Conservation (phyloP, 2,113 vertebrate genomes). For the Drymodes brunneopygia region DNA sequence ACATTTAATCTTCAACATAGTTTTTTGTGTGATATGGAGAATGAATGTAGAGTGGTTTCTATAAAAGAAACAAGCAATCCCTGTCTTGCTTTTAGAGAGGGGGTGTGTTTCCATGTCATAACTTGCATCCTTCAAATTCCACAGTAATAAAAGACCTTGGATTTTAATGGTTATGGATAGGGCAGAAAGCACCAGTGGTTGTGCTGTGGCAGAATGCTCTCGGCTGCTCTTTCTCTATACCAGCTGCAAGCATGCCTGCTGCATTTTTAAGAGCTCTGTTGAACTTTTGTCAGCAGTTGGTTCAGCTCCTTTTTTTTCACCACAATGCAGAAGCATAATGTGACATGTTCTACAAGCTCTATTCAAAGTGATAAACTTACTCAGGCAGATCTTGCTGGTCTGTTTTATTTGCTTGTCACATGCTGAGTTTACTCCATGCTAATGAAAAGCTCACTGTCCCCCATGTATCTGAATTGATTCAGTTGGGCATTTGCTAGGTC, state of each 20-base stretch:
- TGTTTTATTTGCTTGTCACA: slow-evolving; percentile 3
- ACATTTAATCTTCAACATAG: not conserved
- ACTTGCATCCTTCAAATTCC: slow-evolving; percentile 53
- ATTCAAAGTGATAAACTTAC: not conserved
- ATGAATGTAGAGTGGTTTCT: slow-evolving; percentile 4
- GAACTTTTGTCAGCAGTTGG: slow-evolving; percentile 32
- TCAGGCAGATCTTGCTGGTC: not conserved
- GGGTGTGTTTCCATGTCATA: slow-evolving; percentile 50
- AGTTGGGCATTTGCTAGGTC: not conserved
- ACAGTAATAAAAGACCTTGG: slow-evolving; percentile 26
- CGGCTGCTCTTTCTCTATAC: not conserved
- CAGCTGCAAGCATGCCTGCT: slow-evolving; percentile 35
- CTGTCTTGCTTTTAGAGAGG: not conserved
- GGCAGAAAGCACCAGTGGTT: not conserved
- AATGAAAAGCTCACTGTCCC: not conserved
- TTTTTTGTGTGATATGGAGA: not conserved
- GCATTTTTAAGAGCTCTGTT: slow-evolving; percentile 38
- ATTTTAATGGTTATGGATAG: slow-evolving; percentile 39
- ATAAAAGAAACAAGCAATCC: slow-evolving; percentile 24
- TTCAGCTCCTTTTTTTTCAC: not conserved
- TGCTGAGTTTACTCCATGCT: not conserved
- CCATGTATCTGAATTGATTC: not conserved
- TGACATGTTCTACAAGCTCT: not conserved
- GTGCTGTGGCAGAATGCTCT: not conserved
- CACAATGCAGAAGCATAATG: not conserved